These are phyloP conservation scores for Ceramica pisi DNA, from an alignment of 2,888 invertebrate species.

Conservation along the genomic window DNA sequence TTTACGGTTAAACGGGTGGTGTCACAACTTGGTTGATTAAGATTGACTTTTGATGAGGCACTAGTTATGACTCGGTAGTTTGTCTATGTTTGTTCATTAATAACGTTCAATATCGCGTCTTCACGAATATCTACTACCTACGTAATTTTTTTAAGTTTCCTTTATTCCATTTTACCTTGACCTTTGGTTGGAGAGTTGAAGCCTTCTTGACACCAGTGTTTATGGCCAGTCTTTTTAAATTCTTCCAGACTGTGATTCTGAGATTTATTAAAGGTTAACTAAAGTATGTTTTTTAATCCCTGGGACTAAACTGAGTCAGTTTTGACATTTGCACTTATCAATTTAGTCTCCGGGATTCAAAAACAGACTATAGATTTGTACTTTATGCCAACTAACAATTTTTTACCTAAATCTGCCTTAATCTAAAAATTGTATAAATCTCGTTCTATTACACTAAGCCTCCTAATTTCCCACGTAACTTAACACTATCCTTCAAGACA, in stretches of 20 bases:
- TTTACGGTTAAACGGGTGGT: conserved; percentile 61
- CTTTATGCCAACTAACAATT: neutral
- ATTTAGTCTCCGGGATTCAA: too few species aligned
- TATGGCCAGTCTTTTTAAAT: neutral
- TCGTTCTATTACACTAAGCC: neutral
- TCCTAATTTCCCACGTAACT: neutral
- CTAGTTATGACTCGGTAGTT: conserved; percentile 21
- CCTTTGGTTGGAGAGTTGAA: too few species aligned
- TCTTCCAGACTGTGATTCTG: neutral
- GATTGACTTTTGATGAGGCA: conserved; percentile 54
- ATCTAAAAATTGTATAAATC: too few species aligned
- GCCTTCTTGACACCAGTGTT: neutral
- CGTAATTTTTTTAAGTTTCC: neutral
- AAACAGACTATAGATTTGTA: too few species aligned
- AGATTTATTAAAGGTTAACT: neutral
- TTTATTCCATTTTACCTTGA: neutral
- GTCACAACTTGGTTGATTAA: conserved; percentile 60
- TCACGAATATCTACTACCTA: too few species aligned
- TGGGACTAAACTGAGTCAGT: too few species aligned
- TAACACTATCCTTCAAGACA: neutral
- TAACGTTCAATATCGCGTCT: neutral
- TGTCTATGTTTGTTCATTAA: neutral
- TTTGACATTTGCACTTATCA: too few species aligned
- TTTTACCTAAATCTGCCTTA: neutral
- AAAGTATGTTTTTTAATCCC: too few species aligned